Percentiles rank a stretch among this genome's conserved stretches.
These are phyloP conservation scores for Eumacrocentrus americanus DNA, from an alignment of 2,888 invertebrate genomes.

Conservation along the genomic window DNA sequence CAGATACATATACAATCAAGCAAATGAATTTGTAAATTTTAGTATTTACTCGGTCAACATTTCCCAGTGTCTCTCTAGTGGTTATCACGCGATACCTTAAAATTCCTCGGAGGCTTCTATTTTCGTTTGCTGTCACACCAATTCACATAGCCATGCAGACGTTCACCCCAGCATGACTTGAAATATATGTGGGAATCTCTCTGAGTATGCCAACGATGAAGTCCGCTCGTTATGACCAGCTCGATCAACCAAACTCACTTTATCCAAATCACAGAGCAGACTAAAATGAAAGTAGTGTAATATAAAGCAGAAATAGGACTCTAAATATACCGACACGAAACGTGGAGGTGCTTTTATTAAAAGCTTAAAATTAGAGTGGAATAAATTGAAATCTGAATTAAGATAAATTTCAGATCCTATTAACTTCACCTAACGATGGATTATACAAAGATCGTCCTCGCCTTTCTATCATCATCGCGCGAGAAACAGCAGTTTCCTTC, in stretches of 20 bases:
- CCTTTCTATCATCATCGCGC: background rate
- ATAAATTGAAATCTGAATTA: background rate
- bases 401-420: background rate
- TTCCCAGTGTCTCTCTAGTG: conserved; percentile 19
- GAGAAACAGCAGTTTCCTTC: background rate
- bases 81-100: conserved; percentile 55
- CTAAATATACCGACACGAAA: background rate
- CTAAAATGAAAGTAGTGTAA: background rate
- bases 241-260: background rate
- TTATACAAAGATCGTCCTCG: background rate
- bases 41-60: too few species aligned
- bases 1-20: too few species aligned
- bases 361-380: too few species aligned
- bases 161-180: conserved; percentile 44
- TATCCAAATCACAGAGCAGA: background rate
- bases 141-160: conserved; percentile 54
- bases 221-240: background rate
- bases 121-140: conserved; percentile 56
- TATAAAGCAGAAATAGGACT: background rate
- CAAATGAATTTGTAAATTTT: too few species aligned
- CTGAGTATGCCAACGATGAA: background rate
- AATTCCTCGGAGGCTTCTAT: conserved; percentile 53
- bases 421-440: background rate
- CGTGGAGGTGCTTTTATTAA: too few species aligned
- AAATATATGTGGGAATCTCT: background rate